phyloP scores from a whole-genome alignment of 1,140 invertebrate species.

The Apocrypta bakeri region DNA sequence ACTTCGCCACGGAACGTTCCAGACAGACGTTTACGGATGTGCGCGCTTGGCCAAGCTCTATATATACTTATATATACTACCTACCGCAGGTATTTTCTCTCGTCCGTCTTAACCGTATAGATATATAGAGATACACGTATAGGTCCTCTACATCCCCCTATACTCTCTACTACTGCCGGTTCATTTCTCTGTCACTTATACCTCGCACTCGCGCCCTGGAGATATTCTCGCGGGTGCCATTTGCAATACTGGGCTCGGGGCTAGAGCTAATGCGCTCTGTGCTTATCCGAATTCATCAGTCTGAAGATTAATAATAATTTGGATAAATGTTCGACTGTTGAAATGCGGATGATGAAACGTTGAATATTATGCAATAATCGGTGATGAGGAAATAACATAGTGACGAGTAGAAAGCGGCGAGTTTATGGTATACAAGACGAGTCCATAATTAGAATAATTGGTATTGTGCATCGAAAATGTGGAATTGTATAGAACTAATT shows the following conservation, averaged over 20 bases:
- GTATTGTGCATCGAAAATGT: too few species aligned
- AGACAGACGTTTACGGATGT: background rate
- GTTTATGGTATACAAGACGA: too few species aligned
- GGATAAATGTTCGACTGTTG: too few species aligned
- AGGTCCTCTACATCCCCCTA: too few species aligned
- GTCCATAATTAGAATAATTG: too few species aligned
- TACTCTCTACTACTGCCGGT: background rate
- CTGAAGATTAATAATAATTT: slow-evolving; percentile 1
- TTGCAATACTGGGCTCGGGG: background rate
- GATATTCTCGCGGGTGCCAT: background rate
- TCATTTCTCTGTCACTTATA: slow-evolving; percentile 4
- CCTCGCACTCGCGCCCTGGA: background rate
- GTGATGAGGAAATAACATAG: too few species aligned
- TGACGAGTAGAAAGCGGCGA: too few species aligned
- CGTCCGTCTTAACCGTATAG: too few species aligned
- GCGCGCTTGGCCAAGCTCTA: background rate
- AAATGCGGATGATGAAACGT: too few species aligned
- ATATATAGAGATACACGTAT: background rate
- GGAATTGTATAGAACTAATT: too few species aligned
- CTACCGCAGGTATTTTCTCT: slow-evolving; percentile 4
- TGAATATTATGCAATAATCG: too few species aligned
- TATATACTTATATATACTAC: background rate
- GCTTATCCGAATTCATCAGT: background rate
- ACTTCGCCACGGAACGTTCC: background rate
- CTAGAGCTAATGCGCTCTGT: background rate